Percentiles rank a stretch among this genome's conserved stretches.
Evolutionary conservation across 2,113 vertebrate species (phyloP).

Genomic region (Papio anubis): DNA sequence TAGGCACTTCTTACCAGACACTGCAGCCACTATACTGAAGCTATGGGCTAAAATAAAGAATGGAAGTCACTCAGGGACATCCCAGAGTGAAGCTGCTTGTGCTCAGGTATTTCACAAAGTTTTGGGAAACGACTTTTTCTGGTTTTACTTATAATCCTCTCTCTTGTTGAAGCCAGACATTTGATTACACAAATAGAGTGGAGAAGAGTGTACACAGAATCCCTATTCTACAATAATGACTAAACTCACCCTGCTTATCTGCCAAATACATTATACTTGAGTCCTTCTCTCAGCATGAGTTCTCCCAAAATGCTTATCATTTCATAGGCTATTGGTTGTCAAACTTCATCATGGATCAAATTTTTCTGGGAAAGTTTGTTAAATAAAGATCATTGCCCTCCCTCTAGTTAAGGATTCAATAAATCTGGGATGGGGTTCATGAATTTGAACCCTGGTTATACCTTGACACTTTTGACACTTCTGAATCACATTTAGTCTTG

Average conservation of each 20-base stretch:
- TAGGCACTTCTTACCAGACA: not conserved
- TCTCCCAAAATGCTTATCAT: not conserved
- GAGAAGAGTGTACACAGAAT: not conserved
- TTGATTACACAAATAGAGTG: not conserved
- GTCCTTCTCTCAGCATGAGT: not conserved
- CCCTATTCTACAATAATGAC: not conserved
- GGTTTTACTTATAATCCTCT: not conserved
- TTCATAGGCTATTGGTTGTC: not conserved
- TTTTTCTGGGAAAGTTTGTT: not conserved
- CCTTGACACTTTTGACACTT: not conserved
- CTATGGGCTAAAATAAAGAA: not conserved
- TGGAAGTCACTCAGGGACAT: not conserved
- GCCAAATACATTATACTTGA: not conserved
- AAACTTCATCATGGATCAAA: not conserved
- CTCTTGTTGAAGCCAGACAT: not conserved
- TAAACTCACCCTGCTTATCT: not conserved
- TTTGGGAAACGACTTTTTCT: not conserved
- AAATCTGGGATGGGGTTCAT: not conserved
- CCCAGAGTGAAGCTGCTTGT: not conserved
- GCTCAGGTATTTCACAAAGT: not conserved
- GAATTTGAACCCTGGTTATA: not conserved
- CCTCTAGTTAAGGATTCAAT: not conserved
- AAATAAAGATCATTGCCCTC: not conserved
- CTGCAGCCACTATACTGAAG: not conserved
- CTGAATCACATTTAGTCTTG: not conserved